A percentile compares a stretch with the other conserved stretches of the same genome.
Conservation (phyloP, 2,888 invertebrate genomes). For the Chrysolina haemoptera region DNA sequence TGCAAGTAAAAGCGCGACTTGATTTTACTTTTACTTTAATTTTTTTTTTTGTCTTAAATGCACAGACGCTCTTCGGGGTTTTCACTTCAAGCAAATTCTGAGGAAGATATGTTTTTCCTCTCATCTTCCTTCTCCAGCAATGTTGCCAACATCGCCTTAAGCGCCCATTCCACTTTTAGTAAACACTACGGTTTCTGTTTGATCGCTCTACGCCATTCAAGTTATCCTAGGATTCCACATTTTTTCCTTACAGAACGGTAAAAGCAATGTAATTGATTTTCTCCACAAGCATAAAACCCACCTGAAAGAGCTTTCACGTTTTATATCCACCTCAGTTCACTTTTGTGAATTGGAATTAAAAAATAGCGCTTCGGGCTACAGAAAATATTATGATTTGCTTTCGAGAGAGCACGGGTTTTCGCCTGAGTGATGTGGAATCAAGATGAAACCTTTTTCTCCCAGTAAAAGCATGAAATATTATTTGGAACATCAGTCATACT, state of each 20-base stretch:
- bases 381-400: conserved; percentile 8
- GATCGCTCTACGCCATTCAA: neutral
- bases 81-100: no score
- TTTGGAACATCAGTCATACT: neutral
- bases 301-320: conserved; percentile 9
- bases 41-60: no score
- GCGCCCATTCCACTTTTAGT: neutral
- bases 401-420: neutral
- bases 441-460: neutral
- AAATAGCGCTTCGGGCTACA: neutral
- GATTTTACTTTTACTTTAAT: no score
- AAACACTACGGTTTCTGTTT: neutral
- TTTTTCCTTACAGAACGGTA: neutral
- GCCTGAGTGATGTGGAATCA: neutral
- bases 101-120: no score
- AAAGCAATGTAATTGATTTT: conserved; percentile 14
- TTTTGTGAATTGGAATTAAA: conserved; percentile 11
- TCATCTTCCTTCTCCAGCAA: no score
- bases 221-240: neutral
- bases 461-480: neutral
- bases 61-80: no score
- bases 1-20: no score
- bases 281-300: conserved; percentile 3
- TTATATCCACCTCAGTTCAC: neutral
- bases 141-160: no score